Evolutionary conservation across 2,888 invertebrate species (phyloP).

Genomic region (Caenorhabditis wallacei): DNA sequence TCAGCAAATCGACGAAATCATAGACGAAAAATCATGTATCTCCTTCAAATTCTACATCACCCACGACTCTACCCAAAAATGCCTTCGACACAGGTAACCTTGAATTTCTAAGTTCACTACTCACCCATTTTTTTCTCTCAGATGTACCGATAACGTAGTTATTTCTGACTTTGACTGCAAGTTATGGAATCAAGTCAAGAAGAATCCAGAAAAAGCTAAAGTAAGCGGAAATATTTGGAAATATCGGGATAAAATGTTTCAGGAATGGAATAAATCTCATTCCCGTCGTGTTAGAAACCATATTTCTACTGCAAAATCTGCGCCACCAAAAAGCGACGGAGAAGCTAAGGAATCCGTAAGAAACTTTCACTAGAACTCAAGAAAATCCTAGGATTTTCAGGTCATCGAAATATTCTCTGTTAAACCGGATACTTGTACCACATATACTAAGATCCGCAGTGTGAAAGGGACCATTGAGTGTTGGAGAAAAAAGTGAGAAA

Average conservation of each 20-base stretch:
- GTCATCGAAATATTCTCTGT: slow-evolving; percentile 38
- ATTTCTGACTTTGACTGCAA: slow-evolving; percentile 44
- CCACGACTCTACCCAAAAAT: slow-evolving; percentile 52
- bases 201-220: slow-evolving; percentile 16
- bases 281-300: slow-evolving; percentile 44
- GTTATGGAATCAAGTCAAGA: slow-evolving; percentile 31
- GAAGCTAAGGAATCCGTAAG: slow-evolving; percentile 40
- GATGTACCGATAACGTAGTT: slow-evolving; percentile 35
- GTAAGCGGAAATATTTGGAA: not conserved
- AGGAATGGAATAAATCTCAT: slow-evolving; percentile 28
- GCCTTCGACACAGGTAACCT: slow-evolving; percentile 39
- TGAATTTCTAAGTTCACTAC: too few relatives aligned
- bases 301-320: slow-evolving; percentile 27
- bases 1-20: slow-evolving; percentile 54
- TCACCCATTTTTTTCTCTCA: not conserved
- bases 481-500: slow-evolving; percentile 46
- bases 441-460: slow-evolving; percentile 37
- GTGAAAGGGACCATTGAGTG: slow-evolving; percentile 23
- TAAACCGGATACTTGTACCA: slow-evolving; percentile 42
- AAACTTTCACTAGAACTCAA: not conserved
- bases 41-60: slow-evolving; percentile 50
- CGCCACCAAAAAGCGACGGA: slow-evolving; percentile 3
- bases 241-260: not conserved
- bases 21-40: slow-evolving; percentile 36
- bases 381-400: not conserved